phyloP scores from a whole-genome alignment of 2,888 invertebrate species.

The Iphiclides podalirius region DNA sequence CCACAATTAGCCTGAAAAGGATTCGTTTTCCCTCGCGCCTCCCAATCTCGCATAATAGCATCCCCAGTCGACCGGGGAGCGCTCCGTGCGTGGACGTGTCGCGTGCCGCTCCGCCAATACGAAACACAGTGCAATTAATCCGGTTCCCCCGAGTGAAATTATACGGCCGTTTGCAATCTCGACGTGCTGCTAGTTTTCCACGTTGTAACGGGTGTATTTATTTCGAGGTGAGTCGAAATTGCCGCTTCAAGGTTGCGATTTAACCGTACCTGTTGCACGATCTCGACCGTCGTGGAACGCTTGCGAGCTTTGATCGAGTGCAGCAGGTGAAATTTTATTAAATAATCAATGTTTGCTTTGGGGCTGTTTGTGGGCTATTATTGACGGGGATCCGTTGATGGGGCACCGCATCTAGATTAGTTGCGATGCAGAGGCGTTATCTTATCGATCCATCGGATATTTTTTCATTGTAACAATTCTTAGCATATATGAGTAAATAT shows the following conservation, averaged over 20 bases:
- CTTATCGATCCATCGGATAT: constrained; percentile 24
- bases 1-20: constrained; percentile 31
- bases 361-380: neutral
- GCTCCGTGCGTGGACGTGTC: constrained; percentile 29
- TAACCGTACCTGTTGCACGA: constrained; percentile 31
- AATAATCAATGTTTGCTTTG: neutral
- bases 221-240: constrained; percentile 27
- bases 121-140: constrained; percentile 24
- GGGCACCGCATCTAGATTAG: neutral
- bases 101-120: constrained; percentile 5
- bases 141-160: constrained; percentile 31
- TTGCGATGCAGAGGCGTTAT: constrained; percentile 18
- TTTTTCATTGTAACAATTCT: no score
- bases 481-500: no score
- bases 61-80: constrained; percentile 34
- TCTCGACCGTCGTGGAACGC: constrained; percentile 21
- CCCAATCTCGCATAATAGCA: constrained; percentile 34
- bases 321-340: constrained; percentile 1
- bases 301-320: constrained; percentile 12
- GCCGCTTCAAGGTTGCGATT: neutral
- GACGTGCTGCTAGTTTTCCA: constrained; percentile 21
- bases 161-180: neutral
- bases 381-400: neutral
- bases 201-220: constrained; percentile 15
- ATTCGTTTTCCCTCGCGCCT: constrained; percentile 30